phyloP scores from a whole-genome alignment of 2,113 vertebrate species.

The Collichthys lucidus region DNA sequence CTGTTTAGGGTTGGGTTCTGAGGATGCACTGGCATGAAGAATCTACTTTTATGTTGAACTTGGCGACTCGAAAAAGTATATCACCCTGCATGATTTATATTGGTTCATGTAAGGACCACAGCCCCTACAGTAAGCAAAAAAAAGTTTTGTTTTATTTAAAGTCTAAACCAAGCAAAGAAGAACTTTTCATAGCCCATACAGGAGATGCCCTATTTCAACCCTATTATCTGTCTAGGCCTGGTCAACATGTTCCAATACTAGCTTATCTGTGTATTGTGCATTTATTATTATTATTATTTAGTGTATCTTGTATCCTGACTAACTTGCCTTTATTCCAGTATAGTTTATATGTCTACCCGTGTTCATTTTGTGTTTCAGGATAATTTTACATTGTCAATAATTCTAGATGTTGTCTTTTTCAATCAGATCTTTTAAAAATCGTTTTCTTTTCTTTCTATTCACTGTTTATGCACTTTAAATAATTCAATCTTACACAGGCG shows the following conservation, averaged over 20 bases:
- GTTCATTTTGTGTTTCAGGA: no score
- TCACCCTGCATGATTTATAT: not conserved
- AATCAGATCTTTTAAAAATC: no score
- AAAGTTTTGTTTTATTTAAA: not conserved
- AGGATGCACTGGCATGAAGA: slow-evolving; percentile 43
- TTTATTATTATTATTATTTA: no score
- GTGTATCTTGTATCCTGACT: no score
- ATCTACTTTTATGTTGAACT: not conserved
- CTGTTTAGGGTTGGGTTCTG: slow-evolving; percentile 45
- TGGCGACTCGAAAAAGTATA: not conserved
- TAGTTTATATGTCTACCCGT: no score
- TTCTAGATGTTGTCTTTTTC: no score
- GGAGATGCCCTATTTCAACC: not conserved
- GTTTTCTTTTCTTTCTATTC: no score
- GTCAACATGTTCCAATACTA: not conserved
- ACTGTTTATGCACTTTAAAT: no score
- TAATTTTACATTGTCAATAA: no score
- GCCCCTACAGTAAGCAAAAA: not conserved
- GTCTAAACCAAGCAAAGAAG: not conserved
- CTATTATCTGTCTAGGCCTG: not conserved
- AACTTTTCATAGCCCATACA: not conserved
- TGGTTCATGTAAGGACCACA: not conserved
- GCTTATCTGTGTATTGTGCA: not conserved
- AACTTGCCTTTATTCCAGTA: no score
- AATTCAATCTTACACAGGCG: no score